phyloP scores from a whole-genome alignment of 2,888 invertebrate genomes.

The Argynnis bischoffii region DNA sequence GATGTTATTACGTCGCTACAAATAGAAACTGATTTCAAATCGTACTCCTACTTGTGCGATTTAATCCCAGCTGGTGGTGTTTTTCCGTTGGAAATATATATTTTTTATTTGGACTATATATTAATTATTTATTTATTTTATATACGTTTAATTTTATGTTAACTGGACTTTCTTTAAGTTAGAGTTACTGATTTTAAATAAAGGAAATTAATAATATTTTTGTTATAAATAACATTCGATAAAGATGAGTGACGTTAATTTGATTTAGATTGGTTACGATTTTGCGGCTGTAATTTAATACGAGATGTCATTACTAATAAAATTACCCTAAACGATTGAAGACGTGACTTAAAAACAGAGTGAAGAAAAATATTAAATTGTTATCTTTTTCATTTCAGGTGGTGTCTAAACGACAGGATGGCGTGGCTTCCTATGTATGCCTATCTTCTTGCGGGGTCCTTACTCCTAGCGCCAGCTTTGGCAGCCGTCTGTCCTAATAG shows the following conservation, averaged over 20 bases:
- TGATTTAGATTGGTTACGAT: conserved; percentile 18
- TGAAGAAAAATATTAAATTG: conserved; percentile 17
- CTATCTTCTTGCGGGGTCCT: conserved; percentile 59
- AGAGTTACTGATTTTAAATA: no score
- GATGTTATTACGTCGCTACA: conserved; percentile 64
- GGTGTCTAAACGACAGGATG: conserved; percentile 61
- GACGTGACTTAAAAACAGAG: conserved; percentile 5
- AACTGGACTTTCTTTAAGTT: no score
- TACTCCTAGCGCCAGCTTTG: conserved; percentile 57
- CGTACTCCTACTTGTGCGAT: conserved; percentile 37
- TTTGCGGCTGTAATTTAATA: conserved; percentile 58
- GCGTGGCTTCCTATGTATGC: conserved; percentile 57
- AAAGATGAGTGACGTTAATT: background rate
- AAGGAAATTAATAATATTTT: background rate
- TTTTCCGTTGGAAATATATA: background rate
- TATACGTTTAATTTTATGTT: no score
- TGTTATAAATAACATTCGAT: background rate
- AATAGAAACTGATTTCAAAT: conserved; percentile 63
- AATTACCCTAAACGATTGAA: conserved; percentile 29
- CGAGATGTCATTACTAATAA: conserved; percentile 47
- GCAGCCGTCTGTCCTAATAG: conserved; percentile 76
- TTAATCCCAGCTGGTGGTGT: conserved; percentile 31
- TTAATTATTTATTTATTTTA: no score
- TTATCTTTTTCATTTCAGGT: conserved; percentile 65
- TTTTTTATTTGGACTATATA: background rate